A percentile compares a stretch with the other conserved stretches of the same genome.
Conservation (phyloP, 2,888 invertebrate genomes). For the Netelia melanura region DNA sequence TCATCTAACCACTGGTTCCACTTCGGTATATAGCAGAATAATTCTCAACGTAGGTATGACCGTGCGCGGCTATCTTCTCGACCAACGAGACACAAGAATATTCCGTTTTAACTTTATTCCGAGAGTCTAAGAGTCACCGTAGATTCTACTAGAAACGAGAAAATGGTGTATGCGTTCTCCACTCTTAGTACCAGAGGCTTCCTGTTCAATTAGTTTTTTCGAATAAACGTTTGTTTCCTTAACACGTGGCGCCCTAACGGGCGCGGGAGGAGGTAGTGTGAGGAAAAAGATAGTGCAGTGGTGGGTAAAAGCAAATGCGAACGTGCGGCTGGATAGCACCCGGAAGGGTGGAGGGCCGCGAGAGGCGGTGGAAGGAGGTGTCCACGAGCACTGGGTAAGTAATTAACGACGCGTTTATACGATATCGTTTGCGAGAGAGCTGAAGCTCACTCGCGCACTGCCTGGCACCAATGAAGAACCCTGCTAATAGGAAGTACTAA, state of each 20-base stretch:
- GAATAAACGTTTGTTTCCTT: conserved; percentile 80
- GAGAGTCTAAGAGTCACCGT: conserved; percentile 43
- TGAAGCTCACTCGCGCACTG: conserved; percentile 68
- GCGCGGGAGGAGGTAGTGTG: conserved; percentile 58
- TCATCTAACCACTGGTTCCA: too few species aligned
- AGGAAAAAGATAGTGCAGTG: conserved; percentile 57
- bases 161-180: conserved; percentile 61
- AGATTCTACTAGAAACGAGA: conserved; percentile 15
- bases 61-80: conserved; percentile 55
- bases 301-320: conserved; percentile 69
- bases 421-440: conserved; percentile 80
- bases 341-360: conserved; percentile 55
- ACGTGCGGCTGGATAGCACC: conserved; percentile 63
- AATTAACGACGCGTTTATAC: conserved; percentile 82
- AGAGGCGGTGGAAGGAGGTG: conserved; percentile 67
- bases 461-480: conserved; percentile 80
- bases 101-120: conserved; percentile 73
- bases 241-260: conserved; percentile 77
- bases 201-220: conserved; percentile 78
- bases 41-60: not conserved
- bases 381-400: conserved; percentile 78
- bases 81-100: conserved; percentile 73
- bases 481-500: conserved; percentile 82
- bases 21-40: too few species aligned
- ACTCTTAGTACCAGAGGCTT: conserved; percentile 62